These are phyloP conservation scores for Pelecanoides urinatrix DNA, from an alignment of 2,113 vertebrate genomes.

Conservation along the genomic window DNA sequence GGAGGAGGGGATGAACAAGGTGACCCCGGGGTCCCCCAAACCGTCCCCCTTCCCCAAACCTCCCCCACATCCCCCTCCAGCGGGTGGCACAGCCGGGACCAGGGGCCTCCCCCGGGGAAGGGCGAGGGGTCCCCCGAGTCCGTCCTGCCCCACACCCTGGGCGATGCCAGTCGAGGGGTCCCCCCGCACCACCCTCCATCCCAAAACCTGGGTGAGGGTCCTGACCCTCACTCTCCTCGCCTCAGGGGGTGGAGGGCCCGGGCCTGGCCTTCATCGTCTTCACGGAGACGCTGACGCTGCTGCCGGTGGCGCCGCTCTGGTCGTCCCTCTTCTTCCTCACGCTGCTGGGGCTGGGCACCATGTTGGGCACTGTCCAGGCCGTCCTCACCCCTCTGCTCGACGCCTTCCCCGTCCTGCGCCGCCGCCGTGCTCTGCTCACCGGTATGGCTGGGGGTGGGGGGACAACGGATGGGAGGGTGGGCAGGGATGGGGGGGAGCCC, in stretches of 20 bases:
- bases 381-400: not conserved
- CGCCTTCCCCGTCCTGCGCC: not conserved
- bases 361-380: not conserved
- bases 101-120: not conserved
- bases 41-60: not conserved
- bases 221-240: not conserved
- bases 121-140: not conserved
- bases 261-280: not conserved
- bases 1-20: not conserved
- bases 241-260: not conserved
- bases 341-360: not conserved
- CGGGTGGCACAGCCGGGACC: not conserved
- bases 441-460: not conserved
- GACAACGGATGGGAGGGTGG: too few species aligned
- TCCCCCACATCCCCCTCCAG: not conserved
- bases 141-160: not conserved
- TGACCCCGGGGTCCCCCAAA: not conserved
- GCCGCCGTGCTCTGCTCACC: not conserved
- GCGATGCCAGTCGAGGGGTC: not conserved
- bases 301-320: not conserved
- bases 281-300: not conserved
- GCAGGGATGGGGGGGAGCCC: not conserved
- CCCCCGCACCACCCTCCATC: not conserved
- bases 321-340: not conserved
- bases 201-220: not conserved